These are phyloP conservation scores for Andrena haemorrhoa DNA, from an alignment of 2,888 invertebrate genomes.

Conservation along the genomic window DNA sequence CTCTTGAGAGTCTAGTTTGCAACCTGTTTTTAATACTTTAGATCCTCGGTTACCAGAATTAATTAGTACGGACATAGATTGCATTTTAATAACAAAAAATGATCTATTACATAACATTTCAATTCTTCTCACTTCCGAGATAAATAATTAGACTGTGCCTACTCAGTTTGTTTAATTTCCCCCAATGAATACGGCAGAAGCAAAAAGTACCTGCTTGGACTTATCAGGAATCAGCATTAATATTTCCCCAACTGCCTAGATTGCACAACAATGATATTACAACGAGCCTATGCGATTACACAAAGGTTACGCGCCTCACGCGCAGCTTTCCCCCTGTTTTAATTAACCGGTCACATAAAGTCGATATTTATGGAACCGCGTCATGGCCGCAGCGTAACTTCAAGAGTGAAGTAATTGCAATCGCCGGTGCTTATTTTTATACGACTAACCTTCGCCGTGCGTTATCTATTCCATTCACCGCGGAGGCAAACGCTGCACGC, in stretches of 20 bases:
- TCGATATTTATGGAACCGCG: slow-evolving; percentile 63
- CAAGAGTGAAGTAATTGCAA: slow-evolving; percentile 52
- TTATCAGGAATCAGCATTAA: neutral
- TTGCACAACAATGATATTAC: slow-evolving; percentile 9
- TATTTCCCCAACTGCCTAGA: neutral
- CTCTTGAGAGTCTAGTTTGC: no score
- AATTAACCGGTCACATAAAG: slow-evolving; percentile 46
- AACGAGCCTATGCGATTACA: slow-evolving; percentile 13
- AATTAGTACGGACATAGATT: no score
- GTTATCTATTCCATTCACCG: slow-evolving; percentile 51
- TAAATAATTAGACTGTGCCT: no score
- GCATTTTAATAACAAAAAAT: no score
- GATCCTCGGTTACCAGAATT: no score
- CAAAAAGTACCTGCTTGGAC: neutral
- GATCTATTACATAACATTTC: no score
- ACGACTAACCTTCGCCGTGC: slow-evolving; percentile 63
- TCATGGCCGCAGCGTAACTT: slow-evolving; percentile 54
- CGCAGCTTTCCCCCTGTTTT: slow-evolving; percentile 26
- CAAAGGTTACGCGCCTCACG: slow-evolving; percentile 30
- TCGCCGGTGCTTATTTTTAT: slow-evolving; percentile 54
- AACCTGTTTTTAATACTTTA: no score
- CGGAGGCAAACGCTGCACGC: slow-evolving; percentile 35
- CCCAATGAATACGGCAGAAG: neutral
- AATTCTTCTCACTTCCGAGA: no score
- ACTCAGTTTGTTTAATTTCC: no score